Evolutionary conservation across 2,888 invertebrate genomes (phyloP).

Genomic region (Orthosia gracilis): DNA sequence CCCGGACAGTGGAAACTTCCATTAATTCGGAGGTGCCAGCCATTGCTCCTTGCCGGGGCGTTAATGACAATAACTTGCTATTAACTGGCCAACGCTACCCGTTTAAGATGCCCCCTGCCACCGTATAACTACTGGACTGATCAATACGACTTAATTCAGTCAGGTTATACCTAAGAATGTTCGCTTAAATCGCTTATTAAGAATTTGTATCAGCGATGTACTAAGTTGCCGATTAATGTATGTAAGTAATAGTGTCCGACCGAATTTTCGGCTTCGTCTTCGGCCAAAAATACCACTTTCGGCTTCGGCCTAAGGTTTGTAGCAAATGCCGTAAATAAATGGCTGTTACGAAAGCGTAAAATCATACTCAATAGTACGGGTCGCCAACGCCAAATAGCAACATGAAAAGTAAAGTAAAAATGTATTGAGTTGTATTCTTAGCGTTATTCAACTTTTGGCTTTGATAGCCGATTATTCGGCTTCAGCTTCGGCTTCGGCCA

Average conservation of each 20-base stretch:
- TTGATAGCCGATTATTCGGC: constrained; percentile 1
- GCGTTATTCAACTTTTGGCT: too few species aligned
- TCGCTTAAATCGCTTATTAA: constrained; percentile 60
- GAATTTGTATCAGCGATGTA: constrained; percentile 59
- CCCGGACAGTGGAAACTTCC: constrained; percentile 70
- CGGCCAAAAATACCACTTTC: too few species aligned
- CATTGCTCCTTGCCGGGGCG: constrained; percentile 74
- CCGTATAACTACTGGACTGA: constrained; percentile 38
- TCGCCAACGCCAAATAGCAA: too few species aligned
- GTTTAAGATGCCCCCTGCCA: constrained; percentile 58
- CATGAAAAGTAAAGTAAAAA: too few species aligned
- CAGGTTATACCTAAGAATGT: constrained; percentile 67
- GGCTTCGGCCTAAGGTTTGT: too few species aligned
- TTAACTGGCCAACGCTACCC: constrained; percentile 74
- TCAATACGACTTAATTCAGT: constrained; percentile 57
- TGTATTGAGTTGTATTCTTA: too few species aligned
- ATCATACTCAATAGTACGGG: too few species aligned
- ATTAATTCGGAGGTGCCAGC: constrained; percentile 76
- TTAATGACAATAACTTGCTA: constrained; percentile 88
- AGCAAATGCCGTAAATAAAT: too few species aligned
- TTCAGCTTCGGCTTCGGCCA: not conserved
- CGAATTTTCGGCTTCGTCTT: too few species aligned
- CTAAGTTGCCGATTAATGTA: constrained; percentile 34
- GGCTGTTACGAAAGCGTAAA: too few species aligned
- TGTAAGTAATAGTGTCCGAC: constrained; percentile 14